Conservation (phyloP, 1,140 invertebrate species). For the Drosophila pallidifrons region DNA sequence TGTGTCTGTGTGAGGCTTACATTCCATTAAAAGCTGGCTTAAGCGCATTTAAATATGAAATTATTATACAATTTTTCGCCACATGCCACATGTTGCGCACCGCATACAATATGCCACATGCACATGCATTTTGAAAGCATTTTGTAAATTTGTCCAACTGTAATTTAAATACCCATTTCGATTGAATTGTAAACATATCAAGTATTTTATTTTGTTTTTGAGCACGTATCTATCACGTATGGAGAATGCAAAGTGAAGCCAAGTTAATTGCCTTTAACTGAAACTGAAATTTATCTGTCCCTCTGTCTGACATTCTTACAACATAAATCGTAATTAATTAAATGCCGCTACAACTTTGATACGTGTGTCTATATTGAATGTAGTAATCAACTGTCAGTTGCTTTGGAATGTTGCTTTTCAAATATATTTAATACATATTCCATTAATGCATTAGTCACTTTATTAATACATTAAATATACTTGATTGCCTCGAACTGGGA, state of each 20-base stretch:
- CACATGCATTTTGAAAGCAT: conserved; percentile 70
- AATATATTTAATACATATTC: background rate
- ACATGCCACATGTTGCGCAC: conserved; percentile 20
- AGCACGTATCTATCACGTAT: conserved; percentile 44
- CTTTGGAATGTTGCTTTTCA: background rate
- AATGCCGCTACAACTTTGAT: conserved; percentile 13
- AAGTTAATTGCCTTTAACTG: conserved; percentile 28
- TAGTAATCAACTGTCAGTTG: background rate
- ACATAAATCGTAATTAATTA: conserved; percentile 26
- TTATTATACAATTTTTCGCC: conserved; percentile 73
- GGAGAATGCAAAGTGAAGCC: conserved; percentile 11
- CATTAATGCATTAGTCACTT: background rate
- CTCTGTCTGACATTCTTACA: conserved; percentile 19
- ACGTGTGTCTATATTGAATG: conserved; percentile 2
- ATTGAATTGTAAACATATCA: background rate
- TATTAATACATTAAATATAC: background rate
- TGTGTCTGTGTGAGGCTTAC: conserved; percentile 52
- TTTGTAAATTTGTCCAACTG: conserved; percentile 59
- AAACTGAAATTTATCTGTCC: conserved; percentile 15
- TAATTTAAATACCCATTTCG: conserved; percentile 37
- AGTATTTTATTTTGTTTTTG: conserved; percentile 26
- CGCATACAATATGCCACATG: conserved; percentile 18
- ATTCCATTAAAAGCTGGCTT: conserved; percentile 76
- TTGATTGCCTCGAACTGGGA: background rate
- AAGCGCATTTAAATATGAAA: conserved; percentile 74